Conservation (phyloP, 2,888 invertebrate genomes). For the Orthonevra nobilis region DNA sequence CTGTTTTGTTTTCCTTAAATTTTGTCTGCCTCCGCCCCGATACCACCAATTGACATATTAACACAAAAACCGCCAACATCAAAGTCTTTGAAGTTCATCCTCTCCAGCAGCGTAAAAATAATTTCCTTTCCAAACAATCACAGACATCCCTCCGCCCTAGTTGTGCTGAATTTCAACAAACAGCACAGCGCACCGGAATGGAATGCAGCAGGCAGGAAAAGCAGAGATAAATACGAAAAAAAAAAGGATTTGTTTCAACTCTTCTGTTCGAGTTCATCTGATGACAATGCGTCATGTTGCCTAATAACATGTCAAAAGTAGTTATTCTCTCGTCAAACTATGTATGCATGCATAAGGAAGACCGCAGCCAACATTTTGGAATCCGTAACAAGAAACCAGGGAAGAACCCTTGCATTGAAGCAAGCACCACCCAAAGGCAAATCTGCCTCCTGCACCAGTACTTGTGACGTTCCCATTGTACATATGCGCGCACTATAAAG, state of each 20-base stretch:
- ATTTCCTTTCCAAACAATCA: constrained; percentile 3
- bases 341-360: not conserved
- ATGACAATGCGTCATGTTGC: constrained; percentile 35
- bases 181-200: not conserved
- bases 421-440: constrained; percentile 30
- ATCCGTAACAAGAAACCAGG: constrained; percentile 4
- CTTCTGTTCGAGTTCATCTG: constrained; percentile 19
- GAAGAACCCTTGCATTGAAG: constrained; percentile 7
- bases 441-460: constrained; percentile 14
- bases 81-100: constrained; percentile 18
- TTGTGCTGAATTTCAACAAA: not conserved
- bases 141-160: constrained; percentile 10
- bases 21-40: not conserved
- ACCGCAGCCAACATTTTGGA: constrained; percentile 10
- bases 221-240: not conserved
- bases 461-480: constrained; percentile 22
- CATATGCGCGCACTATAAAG: constrained; percentile 42
- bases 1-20: not conserved
- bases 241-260: constrained; percentile 35
- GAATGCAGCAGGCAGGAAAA: constrained; percentile 3
- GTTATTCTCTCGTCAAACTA: constrained; percentile 36
- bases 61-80: constrained; percentile 3
- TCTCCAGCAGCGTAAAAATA: constrained; percentile 11
- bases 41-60: constrained; percentile 19
- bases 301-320: constrained; percentile 32